Base-by-base conservation (phyloP, 64 coral and sea anemone genomes). In the Platygyra sinensis region DNA sequence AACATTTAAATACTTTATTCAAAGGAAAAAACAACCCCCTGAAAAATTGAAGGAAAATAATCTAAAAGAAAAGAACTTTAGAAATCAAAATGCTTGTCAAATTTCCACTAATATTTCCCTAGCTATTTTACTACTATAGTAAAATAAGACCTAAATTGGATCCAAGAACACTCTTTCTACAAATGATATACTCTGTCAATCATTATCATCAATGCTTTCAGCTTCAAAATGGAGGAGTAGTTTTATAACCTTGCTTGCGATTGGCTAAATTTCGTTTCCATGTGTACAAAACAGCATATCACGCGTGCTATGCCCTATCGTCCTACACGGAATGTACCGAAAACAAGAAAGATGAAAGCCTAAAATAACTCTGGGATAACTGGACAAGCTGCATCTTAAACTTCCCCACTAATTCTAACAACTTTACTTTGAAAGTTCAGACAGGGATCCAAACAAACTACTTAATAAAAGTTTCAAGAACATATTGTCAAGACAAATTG, bases 131-230 rank as follows among this genome's bases (percentile, higher is more conserved):
- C 10, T 85, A 12, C 27, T 29, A 33, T 36, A 62, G 38, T 13
- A 71, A 71, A 85, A 85, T 85, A 36, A 49, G 63, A 67, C 39
- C 63, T 85, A 50, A 38, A 50, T 18, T 50, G 19, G 63, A 72
- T 39, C 19, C 33, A 49, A 17, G 52, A 85, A 85, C 62, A 71
- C 19, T 72, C 81, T 69, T 72, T 71, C 81, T 85, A 67, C 81
- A 85, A 85, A 67, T 85, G 81, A 85, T 85, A 85, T n/a, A 85
- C 16, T 85, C 81, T 69, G 36, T 67, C 8, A 39, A 72, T 28
- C 69, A 28, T 85, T 24, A 61, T n/a, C 6, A 38, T 29, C 42
- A 18, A 71, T 29, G 32, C 52, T 80, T 61, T 60, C 16, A 85
- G 81, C 32, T 85, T 85, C 30, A 85, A 42, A 85, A 71, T 15